phyloP scores from a whole-genome alignment of 1,140 invertebrate genomes.

The Aphidius gifuensis region DNA sequence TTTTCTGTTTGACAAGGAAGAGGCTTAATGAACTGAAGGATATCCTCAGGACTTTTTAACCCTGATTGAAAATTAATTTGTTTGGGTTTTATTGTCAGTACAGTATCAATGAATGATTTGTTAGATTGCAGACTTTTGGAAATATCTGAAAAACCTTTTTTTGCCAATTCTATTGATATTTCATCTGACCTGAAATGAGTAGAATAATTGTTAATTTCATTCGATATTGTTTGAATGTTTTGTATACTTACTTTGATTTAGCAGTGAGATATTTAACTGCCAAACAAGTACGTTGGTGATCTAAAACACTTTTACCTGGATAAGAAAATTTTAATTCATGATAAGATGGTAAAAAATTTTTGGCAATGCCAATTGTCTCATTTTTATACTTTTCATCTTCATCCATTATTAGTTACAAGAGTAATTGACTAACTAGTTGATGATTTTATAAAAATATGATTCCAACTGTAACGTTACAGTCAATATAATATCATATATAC shows the following conservation, averaged over 20 bases:
- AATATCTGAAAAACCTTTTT: background rate
- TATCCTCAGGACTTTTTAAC: conserved; percentile 31
- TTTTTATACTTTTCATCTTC: too few species aligned
- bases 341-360: conserved; percentile 26
- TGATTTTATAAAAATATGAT: too few species aligned
- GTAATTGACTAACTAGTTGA: too few species aligned
- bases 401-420: too few species aligned
- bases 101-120: background rate
- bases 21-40: conserved; percentile 34
- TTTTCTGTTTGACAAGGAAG: conserved; percentile 37
- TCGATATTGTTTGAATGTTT: background rate
- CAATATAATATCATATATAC: too few species aligned
- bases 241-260: conserved; percentile 34
- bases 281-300: conserved; percentile 38
- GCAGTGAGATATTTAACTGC: conserved; percentile 38
- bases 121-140: background rate
- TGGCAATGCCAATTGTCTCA: background rate
- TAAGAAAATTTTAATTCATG: conserved; percentile 43
- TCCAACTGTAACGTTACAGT: too few species aligned
- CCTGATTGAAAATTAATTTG: conserved; percentile 33
- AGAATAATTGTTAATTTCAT: conserved; percentile 6
- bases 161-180: conserved; percentile 32
- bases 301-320: conserved; percentile 25
- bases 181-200: conserved; percentile 19
- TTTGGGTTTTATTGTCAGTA: conserved; percentile 11